phyloP scores from a whole-genome alignment of 1,140 invertebrate genomes.

The Brachionus plicatilis region DNA sequence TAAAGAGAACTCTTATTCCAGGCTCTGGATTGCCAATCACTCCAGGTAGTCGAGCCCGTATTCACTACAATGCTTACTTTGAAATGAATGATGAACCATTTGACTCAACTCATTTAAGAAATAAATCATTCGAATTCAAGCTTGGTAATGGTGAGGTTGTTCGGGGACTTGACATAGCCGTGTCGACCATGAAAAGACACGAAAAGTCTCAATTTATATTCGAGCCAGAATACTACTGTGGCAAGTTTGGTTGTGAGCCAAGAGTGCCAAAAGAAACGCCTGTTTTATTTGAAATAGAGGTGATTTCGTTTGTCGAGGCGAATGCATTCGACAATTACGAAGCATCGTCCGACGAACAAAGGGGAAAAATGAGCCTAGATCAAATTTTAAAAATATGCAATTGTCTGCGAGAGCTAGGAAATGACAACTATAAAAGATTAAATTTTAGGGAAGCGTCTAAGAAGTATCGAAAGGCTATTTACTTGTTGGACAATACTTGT shows the following conservation, averaged over 20 bases:
- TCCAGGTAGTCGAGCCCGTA: not conserved
- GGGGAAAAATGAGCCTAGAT: not conserved
- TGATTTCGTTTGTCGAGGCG: constrained; percentile 16
- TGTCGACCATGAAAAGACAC: not conserved
- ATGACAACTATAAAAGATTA: constrained; percentile 32
- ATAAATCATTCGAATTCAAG: constrained; percentile 28
- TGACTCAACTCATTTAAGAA: constrained; percentile 38
- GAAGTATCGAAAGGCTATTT: constrained; percentile 28
- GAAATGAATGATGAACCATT: constrained; percentile 40
- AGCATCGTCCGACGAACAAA: not conserved
- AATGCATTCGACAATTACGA: not conserved
- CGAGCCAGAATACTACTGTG: constrained; percentile 27
- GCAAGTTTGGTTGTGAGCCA: constrained; percentile 37
- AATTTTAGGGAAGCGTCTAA: constrained; percentile 9
- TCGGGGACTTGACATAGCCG: constrained; percentile 7
- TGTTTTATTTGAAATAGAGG: constrained; percentile 24
- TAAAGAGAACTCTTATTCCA: not conserved
- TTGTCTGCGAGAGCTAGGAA: constrained; percentile 27
- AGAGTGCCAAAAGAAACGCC: constrained; percentile 25
- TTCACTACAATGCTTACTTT: constrained; percentile 41
- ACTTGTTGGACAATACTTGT: constrained; percentile 24
- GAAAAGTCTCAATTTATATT: constrained; percentile 40
- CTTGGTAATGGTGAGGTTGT: not conserved
- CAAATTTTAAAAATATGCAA: constrained; percentile 35
- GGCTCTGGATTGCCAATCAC: not conserved